These are phyloP conservation scores for Leptinotarsa texana DNA, from an alignment of 1,140 invertebrate genomes.

Conservation along the genomic window DNA sequence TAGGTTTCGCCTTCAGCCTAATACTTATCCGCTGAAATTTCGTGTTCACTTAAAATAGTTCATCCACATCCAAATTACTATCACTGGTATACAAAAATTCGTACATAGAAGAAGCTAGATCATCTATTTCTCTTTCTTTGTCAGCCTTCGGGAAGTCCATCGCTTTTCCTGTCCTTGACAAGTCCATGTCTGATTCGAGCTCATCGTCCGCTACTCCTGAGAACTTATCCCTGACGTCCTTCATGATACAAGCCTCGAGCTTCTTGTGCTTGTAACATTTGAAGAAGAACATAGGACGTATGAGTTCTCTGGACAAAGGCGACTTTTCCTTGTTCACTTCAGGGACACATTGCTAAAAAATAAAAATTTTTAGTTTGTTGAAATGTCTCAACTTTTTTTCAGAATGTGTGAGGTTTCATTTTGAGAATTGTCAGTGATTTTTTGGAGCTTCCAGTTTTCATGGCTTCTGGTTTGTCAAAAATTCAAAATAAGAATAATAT, in stretches of 20 bases:
- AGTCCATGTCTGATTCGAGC: conserved; percentile 60
- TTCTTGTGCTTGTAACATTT: conserved; percentile 73
- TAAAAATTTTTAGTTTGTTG: neutral
- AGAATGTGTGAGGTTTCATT: too few relatives aligned
- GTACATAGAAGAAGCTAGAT: conserved; percentile 61
- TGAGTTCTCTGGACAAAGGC: conserved; percentile 63
- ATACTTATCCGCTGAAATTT: neutral
- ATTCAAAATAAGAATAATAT: too few relatives aligned
- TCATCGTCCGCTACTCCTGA: conserved; percentile 59
- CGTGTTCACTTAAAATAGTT: conserved; percentile 54
- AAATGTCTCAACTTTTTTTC: too few relatives aligned
- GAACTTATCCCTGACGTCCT: conserved; percentile 67
- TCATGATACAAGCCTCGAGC: conserved; percentile 70
- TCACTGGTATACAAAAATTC: conserved; percentile 61
- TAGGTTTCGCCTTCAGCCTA: too few relatives aligned
- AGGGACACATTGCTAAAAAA: conserved; percentile 65
- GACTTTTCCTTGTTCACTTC: conserved; percentile 65
- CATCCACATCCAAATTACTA: conserved; percentile 59
- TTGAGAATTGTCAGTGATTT: too few relatives aligned
- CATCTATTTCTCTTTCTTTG: conserved; percentile 58
- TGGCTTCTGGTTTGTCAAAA: too few relatives aligned
- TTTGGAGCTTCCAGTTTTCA: too few relatives aligned
- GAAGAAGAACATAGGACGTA: conserved; percentile 71
- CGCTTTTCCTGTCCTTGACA: conserved; percentile 55
- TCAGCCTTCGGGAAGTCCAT: conserved; percentile 33